Conservation (phyloP, 2,888 invertebrate genomes). For the Mesorhabditis belari region DNA sequence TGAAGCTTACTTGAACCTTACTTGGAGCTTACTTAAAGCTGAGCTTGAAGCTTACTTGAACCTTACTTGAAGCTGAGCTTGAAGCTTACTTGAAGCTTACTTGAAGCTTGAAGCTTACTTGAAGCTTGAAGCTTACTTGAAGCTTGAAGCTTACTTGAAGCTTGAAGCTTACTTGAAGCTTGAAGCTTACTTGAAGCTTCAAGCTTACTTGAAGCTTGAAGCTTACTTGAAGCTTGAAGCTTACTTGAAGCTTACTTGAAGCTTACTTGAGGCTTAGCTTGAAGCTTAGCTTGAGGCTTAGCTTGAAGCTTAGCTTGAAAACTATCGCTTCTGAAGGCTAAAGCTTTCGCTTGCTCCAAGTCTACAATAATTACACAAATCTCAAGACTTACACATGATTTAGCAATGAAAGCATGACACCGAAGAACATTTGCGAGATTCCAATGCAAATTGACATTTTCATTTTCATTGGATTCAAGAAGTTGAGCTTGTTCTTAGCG, state of each 20-base stretch:
- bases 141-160: too few relatives aligned
- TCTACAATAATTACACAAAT: background rate
- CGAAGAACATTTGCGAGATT: conserved; percentile 51
- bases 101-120: too few relatives aligned
- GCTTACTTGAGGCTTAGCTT: too few relatives aligned
- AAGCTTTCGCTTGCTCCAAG: too few relatives aligned
- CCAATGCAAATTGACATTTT: conserved; percentile 49
- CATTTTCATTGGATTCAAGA: conserved; percentile 53
- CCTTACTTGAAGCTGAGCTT: background rate
- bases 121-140: too few relatives aligned
- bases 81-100: background rate
- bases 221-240: too few relatives aligned
- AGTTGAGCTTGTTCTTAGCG: conserved; percentile 49
- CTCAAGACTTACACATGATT: conserved; percentile 41
- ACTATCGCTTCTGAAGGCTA: background rate
- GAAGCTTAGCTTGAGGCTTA: too few relatives aligned
- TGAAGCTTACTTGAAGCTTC: too few relatives aligned
- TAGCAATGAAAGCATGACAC: conserved; percentile 43
- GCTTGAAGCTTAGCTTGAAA: background rate
- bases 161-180: too few relatives aligned
- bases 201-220: too few relatives aligned
- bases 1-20: background rate
- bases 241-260: too few relatives aligned
- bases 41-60: background rate
- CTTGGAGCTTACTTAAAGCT: too few relatives aligned